phyloP scores from a whole-genome alignment of 1,140 invertebrate genomes.

The Hylaeus anthracinus region DNA sequence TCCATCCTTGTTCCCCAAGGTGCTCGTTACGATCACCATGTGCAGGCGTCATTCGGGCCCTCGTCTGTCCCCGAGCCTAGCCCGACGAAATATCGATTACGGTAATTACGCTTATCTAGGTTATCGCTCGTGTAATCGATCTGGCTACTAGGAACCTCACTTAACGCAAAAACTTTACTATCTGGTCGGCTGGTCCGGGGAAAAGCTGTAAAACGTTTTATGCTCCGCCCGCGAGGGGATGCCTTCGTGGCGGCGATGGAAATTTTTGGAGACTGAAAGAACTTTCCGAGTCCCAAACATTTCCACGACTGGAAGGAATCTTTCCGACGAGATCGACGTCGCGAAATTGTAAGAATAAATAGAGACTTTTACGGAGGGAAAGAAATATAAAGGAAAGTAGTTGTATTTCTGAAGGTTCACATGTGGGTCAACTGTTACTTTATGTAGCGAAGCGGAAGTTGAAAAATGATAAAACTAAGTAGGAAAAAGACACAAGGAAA shows the following conservation, averaged over 20 bases:
- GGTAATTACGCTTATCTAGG: slow-evolving; percentile 63
- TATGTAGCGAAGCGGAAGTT: too few species aligned
- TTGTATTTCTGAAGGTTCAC: too few species aligned
- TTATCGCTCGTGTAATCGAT: slow-evolving; percentile 53
- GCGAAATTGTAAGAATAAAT: too few species aligned
- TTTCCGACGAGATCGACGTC: too few species aligned
- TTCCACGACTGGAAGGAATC: too few species aligned
- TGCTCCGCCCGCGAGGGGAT: background rate
- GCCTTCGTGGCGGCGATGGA: background rate
- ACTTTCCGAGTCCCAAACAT: too few species aligned
- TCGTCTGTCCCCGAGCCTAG: slow-evolving; percentile 21
- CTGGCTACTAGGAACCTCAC: slow-evolving; percentile 23
- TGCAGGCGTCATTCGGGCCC: slow-evolving; percentile 50
- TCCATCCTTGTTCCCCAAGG: background rate
- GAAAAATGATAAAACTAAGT: too few species aligned
- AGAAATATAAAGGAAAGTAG: too few species aligned
- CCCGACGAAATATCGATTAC: slow-evolving; percentile 53
- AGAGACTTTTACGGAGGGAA: too few species aligned
- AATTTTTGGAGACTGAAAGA: background rate
- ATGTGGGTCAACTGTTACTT: too few species aligned
- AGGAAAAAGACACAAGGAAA: too few species aligned
- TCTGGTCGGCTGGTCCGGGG: background rate
- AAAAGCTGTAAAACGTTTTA: slow-evolving; percentile 40
- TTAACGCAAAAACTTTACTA: slow-evolving; percentile 38
- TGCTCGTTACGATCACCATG: slow-evolving; percentile 47